Evolutionary conservation across 2,113 vertebrate species (phyloP), one percentile per base, ranked within the genome.

Genomic region (Xenopus laevis): DNA sequence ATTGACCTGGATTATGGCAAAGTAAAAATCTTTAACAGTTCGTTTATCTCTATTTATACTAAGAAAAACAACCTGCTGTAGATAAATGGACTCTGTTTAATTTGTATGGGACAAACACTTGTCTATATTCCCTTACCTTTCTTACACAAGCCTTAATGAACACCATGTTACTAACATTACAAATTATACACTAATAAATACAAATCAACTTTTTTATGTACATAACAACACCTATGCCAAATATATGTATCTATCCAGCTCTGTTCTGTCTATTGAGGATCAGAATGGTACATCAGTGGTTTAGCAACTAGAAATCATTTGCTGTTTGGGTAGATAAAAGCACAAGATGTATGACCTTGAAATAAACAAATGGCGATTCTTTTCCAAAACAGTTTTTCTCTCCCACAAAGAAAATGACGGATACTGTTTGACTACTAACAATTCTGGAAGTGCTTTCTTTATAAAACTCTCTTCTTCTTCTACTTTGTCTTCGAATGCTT

Each of bases 391-490:
- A 64, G 52, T 53, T 59, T 68, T 40, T 46, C 60, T 70, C 57
- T 50, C 67, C 47, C 65, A 23, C 47, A 21, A 53, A 70, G 66
- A 77, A 70, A 77, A 77, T 61, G 30, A 63, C 47, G 64, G 59
- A 64, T 40, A 64, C 7, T 69, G 59, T 53, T 77, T 69, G 47
- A 15, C 52, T 52, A 53, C 58, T 40, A 69, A 77, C 67, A 55
- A 60, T 53, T 45, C 16, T 20, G 60, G 11, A 52, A 67, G n/a
- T 12, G 10, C 13, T 45, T 50, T 45, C 65, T 45, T 67, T 50
- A 15, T 21, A 52, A 67, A 67, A 20, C 44, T 55, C 45, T 7
- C 13, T 62, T 47, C 2, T 27, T 27, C 23, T 27, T 67, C 16
- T 20, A 15, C n/a, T 68, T 20, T 21, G 15, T 5, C 10, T 67